Evolutionary conservation across 2,797 vertebrate species (phyloP).

Genomic region (Semaprochilodus insignis): DNA sequence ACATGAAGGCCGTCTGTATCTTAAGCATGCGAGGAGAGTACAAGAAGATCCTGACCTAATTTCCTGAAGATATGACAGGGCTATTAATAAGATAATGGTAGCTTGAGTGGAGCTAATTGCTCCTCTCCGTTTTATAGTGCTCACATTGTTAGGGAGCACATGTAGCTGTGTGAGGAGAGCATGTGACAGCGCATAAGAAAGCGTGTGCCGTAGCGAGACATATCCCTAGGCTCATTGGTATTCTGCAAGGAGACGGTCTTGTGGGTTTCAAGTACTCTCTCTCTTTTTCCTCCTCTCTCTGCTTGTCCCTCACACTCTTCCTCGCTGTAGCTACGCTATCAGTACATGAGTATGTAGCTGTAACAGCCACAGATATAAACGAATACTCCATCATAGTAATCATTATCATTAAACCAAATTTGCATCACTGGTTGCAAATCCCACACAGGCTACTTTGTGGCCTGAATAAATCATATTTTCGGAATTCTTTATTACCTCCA

Average conservation of each 20-base stretch:
- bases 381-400: not conserved
- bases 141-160: constrained; percentile 24
- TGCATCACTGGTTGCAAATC: constrained; percentile 5
- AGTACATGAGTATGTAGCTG: not conserved
- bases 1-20: constrained; percentile 14
- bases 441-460: not conserved
- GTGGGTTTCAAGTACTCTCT: constrained; percentile 30
- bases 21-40: constrained; percentile 29
- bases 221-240: constrained; percentile 50
- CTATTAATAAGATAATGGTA: constrained; percentile 44
- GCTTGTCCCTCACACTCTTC: not conserved
- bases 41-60: constrained; percentile 40
- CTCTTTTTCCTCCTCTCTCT: not conserved
- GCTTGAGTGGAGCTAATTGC: constrained; percentile 36
- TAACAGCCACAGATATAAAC: not conserved
- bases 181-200: constrained; percentile 30
- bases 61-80: constrained; percentile 34
- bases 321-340: not conserved
- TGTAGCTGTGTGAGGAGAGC: constrained; percentile 5
- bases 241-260: constrained; percentile 38
- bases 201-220: constrained; percentile 16
- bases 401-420: not conserved
- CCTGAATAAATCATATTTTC: constrained; percentile 16
- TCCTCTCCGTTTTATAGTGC: constrained; percentile 38
- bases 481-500: constrained; percentile 10